phyloP scores from a whole-genome alignment of 2,888 invertebrate genomes.

The Sphecodes monilicornis region DNA sequence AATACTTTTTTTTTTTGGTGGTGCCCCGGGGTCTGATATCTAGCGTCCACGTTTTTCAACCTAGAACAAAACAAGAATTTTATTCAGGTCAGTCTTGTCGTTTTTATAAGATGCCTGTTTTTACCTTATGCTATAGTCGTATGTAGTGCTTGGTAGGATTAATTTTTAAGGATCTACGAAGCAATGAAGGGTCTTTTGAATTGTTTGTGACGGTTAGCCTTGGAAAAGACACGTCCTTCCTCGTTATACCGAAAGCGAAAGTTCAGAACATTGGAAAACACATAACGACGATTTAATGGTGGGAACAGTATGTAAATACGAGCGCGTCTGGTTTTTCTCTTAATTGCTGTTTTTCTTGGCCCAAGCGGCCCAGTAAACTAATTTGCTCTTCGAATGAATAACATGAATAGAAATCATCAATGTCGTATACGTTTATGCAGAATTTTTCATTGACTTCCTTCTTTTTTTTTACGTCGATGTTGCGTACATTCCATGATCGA shows the following conservation, averaged over 20 bases:
- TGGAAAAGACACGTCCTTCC: background rate
- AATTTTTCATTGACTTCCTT: constrained; percentile 2
- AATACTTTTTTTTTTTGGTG: too few relatives aligned
- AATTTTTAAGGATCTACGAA: background rate
- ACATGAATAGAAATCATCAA: constrained; percentile 11
- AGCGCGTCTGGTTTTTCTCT: background rate
- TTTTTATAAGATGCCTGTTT: background rate
- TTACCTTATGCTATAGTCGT: too few relatives aligned
- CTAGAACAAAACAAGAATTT: too few relatives aligned
- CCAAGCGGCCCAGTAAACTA: background rate
- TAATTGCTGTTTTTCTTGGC: constrained; percentile 25
- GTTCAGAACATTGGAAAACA: background rate
- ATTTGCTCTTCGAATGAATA: constrained; percentile 22
- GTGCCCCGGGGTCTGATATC: too few relatives aligned
- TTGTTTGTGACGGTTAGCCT: background rate
- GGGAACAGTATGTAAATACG: constrained; percentile 6
- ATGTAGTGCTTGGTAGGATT: too few relatives aligned
- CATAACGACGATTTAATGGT: background rate
- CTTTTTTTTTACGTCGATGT: constrained; percentile 10
- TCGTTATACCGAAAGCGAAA: background rate
- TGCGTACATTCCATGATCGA: background rate
- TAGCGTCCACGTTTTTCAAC: too few relatives aligned
- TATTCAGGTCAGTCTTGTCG: too few relatives aligned
- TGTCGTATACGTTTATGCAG: background rate
- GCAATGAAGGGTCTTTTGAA: background rate